Percentiles rank a stretch among this genome's conserved stretches.
Evolutionary conservation across 2,113 vertebrate genomes (phyloP).

Genomic region (Dipodomys ordii): DNA sequence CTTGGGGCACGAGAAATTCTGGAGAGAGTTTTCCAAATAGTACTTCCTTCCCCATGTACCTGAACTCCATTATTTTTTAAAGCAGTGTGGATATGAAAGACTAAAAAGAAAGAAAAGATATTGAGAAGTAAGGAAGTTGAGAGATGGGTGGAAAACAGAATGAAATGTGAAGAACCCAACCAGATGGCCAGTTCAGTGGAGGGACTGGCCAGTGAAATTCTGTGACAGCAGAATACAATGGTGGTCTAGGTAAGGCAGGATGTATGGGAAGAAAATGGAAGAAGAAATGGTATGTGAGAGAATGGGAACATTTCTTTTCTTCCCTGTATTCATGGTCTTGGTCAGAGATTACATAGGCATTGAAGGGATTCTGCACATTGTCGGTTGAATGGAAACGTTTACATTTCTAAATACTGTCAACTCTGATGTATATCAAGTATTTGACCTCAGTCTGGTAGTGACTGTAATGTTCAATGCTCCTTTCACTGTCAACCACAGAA

Average conservation of each 20-base stretch:
- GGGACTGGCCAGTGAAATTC: neutral
- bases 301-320: neutral
- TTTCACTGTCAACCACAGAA: conserved; percentile 5
- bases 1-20: neutral
- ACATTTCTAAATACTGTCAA: neutral
- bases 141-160: neutral
- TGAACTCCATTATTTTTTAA: neutral
- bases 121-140: neutral
- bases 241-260: neutral
- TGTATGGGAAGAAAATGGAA: conserved; percentile 1
- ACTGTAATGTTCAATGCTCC: neutral
- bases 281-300: neutral
- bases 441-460: neutral
- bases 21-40: neutral
- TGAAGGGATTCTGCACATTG: neutral
- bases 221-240: neutral
- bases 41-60: neutral
- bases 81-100: neutral
- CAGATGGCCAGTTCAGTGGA: neutral
- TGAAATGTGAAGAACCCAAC: neutral
- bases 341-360: neutral
- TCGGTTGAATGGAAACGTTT: neutral
- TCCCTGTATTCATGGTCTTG: neutral
- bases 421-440: neutral
- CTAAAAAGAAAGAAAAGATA: neutral